Evolutionary conservation across 2,888 invertebrate species (phyloP).

Genomic region (Parasteatoda lunata): DNA sequence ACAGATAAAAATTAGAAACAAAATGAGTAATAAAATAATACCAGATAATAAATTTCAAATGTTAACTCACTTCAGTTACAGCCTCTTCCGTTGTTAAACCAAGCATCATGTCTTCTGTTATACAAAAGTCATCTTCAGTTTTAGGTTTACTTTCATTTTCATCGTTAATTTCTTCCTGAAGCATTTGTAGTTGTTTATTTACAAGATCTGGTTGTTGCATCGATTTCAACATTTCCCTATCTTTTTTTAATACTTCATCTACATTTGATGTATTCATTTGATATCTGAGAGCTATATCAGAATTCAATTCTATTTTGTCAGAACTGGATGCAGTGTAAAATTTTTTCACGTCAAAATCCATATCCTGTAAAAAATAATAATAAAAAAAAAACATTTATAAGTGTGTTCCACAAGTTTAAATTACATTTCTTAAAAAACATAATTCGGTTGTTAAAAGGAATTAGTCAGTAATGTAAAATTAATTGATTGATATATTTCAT

Average conservation of each 20-base stretch:
- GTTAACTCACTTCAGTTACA: constrained; percentile 51
- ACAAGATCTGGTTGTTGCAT: constrained; percentile 67
- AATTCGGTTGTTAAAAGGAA: too few relatives aligned
- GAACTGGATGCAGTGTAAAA: constrained; percentile 7
- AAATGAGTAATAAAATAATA: neutral
- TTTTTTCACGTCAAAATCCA: constrained; percentile 50
- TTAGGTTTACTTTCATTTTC: constrained; percentile 33
- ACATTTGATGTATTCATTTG: constrained; percentile 45
- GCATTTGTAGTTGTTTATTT: constrained; percentile 41
- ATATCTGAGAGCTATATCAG: constrained; percentile 53
- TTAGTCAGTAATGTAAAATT: too few relatives aligned
- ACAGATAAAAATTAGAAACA: neutral
- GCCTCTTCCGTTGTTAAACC: constrained; percentile 47
- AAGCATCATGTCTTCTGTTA: constrained; percentile 41
- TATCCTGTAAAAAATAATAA: constrained; percentile 46
- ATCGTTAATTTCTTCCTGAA: constrained; percentile 49
- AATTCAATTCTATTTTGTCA: constrained; percentile 39
- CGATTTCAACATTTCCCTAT: constrained; percentile 41
- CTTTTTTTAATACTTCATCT: constrained; percentile 60
- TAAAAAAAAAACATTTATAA: neutral
- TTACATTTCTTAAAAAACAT: too few relatives aligned
- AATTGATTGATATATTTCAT: too few relatives aligned
- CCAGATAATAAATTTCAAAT: neutral
- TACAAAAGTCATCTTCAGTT: constrained; percentile 13
- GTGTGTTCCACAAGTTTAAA: too few relatives aligned